Evolutionary conservation across 2,888 invertebrate genomes (phyloP).

Genomic region (Asteroscopus sphinx): DNA sequence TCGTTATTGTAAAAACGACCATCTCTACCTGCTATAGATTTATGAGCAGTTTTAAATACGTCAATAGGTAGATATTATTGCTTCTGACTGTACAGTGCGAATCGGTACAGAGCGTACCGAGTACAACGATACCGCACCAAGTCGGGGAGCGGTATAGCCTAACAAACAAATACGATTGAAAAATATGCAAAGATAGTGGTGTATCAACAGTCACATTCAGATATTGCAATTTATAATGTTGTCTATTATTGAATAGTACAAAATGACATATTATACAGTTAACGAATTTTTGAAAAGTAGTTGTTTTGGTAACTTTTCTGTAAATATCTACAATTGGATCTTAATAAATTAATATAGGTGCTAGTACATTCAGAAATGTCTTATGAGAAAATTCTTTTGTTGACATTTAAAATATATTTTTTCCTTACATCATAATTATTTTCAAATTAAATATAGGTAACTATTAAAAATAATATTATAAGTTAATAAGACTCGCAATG

Average conservation of each 20-base stretch:
- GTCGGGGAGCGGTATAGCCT: no score
- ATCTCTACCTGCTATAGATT: no score
- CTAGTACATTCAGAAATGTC: slow-evolving; percentile 77
- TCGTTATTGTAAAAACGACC: no score
- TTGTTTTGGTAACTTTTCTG: slow-evolving; percentile 57
- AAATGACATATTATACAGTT: slow-evolving; percentile 64
- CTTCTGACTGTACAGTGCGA: no score
- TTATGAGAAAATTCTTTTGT: slow-evolving; percentile 66
- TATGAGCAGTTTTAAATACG: no score
- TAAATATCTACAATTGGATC: slow-evolving; percentile 59
- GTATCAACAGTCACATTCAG: slow-evolving; percentile 29
- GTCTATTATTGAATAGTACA: slow-evolving; percentile 77
- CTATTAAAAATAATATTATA: slow-evolving; percentile 50
- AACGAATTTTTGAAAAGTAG: slow-evolving; percentile 52
- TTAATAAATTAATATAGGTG: slow-evolving; percentile 72
- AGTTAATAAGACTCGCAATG: slow-evolving; percentile 61
- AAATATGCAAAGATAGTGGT: slow-evolving; percentile 34
- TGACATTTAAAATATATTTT: slow-evolving; percentile 51
- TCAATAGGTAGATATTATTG: no score
- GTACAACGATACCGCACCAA: no score
- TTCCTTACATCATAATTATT: slow-evolving; percentile 34
- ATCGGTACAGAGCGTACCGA: no score
- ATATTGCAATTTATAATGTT: slow-evolving; percentile 58
- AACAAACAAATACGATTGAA: slow-evolving; percentile 39
- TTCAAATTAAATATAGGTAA: slow-evolving; percentile 45